Evolutionary conservation across 2,797 vertebrate genomes (phyloP).

Genomic region (Microchirus variegatus): DNA sequence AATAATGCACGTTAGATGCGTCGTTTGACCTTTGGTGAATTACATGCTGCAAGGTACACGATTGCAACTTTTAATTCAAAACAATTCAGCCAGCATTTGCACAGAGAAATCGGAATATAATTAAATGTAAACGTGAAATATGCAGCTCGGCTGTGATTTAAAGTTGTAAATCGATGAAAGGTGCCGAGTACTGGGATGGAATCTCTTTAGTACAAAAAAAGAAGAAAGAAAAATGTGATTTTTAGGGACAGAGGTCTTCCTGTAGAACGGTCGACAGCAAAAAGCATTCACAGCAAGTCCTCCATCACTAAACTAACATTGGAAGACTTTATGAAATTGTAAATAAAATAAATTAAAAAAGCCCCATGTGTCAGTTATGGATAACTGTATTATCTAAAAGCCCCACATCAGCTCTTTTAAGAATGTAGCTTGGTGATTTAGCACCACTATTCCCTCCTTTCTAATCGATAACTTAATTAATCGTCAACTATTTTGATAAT

Average conservation of each 20-base stretch:
- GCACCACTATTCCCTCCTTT: not conserved
- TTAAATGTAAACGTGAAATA: not conserved
- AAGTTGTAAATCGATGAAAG: constrained; percentile 21
- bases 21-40: constrained; percentile 7
- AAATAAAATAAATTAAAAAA: too few species aligned
- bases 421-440: constrained; percentile 31
- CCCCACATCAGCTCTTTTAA: constrained; percentile 3
- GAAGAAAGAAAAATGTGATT: not conserved
- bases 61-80: constrained; percentile 15
- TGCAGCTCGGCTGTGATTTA: constrained; percentile 9
- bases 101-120: too few species aligned
- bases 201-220: constrained; percentile 14
- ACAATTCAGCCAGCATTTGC: constrained; percentile 1
- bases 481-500: too few species aligned
- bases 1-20: constrained; percentile 29
- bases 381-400: too few species aligned
- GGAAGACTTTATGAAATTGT: too few species aligned
- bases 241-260: constrained; percentile 35
- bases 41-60: not conserved
- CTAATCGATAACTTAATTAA: constrained; percentile 10
- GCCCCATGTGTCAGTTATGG: too few species aligned
- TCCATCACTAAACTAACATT: not conserved
- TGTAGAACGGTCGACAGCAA: constrained; percentile 23
- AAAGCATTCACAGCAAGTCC: constrained; percentile 21
- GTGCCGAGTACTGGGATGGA: not conserved